A percentile compares a stretch with the other conserved stretches of the same genome.
Conservation (phyloP, 2,113 vertebrate species). For the Bufo gargarizans region DNA sequence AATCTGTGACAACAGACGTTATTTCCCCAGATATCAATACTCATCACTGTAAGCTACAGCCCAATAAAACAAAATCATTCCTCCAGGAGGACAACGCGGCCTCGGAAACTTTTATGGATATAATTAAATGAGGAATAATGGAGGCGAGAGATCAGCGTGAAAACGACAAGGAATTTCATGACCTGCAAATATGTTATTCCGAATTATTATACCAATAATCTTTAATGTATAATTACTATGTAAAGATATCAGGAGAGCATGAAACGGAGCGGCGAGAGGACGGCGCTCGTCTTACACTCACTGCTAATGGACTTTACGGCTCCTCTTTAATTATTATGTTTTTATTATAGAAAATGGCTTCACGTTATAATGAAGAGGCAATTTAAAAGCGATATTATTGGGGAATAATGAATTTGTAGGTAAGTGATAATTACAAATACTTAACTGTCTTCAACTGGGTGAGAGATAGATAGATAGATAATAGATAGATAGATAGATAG, state of each 20-base stretch:
- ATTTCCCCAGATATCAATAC: conserved; percentile 47
- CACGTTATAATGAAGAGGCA: neutral
- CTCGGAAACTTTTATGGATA: conserved; percentile 23
- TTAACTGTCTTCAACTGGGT: neutral
- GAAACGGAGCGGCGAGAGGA: conserved; percentile 15
- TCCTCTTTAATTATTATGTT: conserved; percentile 1
- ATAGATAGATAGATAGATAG: neutral
- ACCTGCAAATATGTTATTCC: conserved; percentile 40
- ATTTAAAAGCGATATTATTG: conserved; percentile 13
- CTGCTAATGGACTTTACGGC: conserved; percentile 12
- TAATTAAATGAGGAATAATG: conserved; percentile 40
- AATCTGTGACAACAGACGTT: conserved; percentile 33
- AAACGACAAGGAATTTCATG: conserved; percentile 39
- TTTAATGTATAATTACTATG: conserved; percentile 37
- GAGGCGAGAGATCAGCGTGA: conserved; percentile 11
- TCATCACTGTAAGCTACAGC: conserved; percentile 21
- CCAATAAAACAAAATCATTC: conserved; percentile 47
- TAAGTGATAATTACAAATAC: neutral
- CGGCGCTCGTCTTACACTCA: neutral
- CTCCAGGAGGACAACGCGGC: conserved; percentile 11
- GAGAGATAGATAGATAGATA: neutral
- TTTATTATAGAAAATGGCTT: conserved; percentile 16
- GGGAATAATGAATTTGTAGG: neutral
- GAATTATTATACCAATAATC: conserved; percentile 40
- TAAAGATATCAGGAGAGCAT: conserved; percentile 14